phyloP scores from a whole-genome alignment of 2,888 invertebrate species.

The Salpingus planirostris region DNA sequence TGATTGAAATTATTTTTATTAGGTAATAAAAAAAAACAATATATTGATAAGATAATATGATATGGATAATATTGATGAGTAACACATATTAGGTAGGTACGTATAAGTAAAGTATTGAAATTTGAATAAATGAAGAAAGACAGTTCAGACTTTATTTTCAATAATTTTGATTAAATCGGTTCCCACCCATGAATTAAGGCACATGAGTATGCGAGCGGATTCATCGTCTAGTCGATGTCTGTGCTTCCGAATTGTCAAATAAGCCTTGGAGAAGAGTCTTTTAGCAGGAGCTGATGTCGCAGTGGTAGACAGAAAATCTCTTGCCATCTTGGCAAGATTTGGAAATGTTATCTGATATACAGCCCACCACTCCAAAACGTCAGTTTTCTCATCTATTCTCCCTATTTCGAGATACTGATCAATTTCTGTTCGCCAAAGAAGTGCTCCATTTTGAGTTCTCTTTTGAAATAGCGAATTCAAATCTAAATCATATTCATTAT shows the following conservation, averaged over 20 bases:
- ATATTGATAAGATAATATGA: too few relatives aligned
- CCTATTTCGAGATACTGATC: constrained; percentile 14
- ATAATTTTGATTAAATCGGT: constrained; percentile 2
- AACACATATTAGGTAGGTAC: neutral
- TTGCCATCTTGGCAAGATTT: constrained; percentile 13
- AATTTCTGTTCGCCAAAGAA: constrained; percentile 15
- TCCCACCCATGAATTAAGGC: constrained; percentile 8
- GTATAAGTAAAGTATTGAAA: neutral
- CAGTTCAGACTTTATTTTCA: neutral
- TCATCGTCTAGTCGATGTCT: constrained; percentile 4
- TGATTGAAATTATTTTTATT: too few relatives aligned
- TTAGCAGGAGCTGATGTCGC: constrained; percentile 13
- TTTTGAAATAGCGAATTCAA: constrained; percentile 2
- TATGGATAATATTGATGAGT: too few relatives aligned
- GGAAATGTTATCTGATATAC: constrained; percentile 12
- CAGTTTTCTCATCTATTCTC: constrained; percentile 12
- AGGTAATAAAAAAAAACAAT: too few relatives aligned
- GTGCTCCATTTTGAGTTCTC: constrained; percentile 6
- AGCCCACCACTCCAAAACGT: constrained; percentile 15
- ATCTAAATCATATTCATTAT: constrained; percentile 1
- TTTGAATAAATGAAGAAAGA: neutral
- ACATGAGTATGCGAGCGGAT: constrained; percentile 8
- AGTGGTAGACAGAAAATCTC: constrained; percentile 13
- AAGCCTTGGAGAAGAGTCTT: constrained; percentile 16
- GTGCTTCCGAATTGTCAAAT: constrained; percentile 12